These are phyloP conservation scores for Callipepla californica DNA, from an alignment of 2,113 vertebrate species.

Conservation along the genomic window DNA sequence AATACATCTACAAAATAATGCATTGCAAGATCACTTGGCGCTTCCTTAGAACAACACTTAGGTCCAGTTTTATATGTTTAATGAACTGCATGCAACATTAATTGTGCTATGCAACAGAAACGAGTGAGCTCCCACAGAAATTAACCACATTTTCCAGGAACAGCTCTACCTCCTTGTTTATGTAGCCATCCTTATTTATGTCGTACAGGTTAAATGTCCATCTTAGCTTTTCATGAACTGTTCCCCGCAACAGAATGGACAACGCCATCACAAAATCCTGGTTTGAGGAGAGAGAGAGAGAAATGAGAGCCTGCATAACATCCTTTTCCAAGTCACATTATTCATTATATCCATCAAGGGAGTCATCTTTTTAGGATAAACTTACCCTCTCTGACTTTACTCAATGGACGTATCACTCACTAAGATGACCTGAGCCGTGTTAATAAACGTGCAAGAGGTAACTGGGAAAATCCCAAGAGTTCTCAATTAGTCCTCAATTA, in stretches of 20 bases:
- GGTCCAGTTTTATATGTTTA: neutral
- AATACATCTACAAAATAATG: neutral
- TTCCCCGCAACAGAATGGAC: slow-evolving; percentile 92
- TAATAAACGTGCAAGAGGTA: neutral
- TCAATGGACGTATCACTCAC: rapidly evolving
- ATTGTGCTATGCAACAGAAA: neutral
- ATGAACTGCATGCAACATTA: neutral
- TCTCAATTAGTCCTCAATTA: neutral
- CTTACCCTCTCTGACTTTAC: neutral
- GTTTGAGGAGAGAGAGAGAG: slow-evolving; percentile 13
- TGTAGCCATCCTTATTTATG: slow-evolving; percentile 96
- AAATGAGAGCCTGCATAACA: neutral
- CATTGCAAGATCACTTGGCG: neutral
- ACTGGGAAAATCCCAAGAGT: neutral
- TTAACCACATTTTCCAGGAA: neutral
- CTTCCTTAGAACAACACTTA: neutral
- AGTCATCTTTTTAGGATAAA: neutral
- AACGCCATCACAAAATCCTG: slow-evolving; percentile 96
- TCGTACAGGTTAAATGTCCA: slow-evolving; percentile 99
- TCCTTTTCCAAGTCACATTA: neutral
- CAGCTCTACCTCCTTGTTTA: slow-evolving; percentile 92
- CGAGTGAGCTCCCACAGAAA: neutral
- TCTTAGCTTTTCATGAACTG: slow-evolving; percentile 92
- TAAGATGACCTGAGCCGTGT: neutral
- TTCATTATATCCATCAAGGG: neutral